Conservation (phyloP, 2,113 vertebrate species). For the Hassar affinis region DNA sequence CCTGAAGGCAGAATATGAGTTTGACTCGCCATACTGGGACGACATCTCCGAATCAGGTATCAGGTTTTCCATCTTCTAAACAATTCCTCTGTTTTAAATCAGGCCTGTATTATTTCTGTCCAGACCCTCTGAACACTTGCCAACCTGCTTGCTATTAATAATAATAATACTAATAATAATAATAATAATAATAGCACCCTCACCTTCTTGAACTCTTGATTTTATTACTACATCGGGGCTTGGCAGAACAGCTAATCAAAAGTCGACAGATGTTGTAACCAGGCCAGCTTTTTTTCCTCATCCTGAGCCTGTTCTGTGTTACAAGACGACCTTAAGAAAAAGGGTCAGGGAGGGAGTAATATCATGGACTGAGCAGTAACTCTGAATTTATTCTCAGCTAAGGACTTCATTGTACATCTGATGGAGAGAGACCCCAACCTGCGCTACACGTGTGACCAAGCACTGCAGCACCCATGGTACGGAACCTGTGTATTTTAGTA, state of each 20-base stretch:
- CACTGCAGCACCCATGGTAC: slow-evolving; percentile 95
- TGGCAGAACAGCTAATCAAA: background rate
- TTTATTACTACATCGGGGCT: background rate
- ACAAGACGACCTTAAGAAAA: background rate
- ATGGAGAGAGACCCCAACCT: slow-evolving; percentile 89
- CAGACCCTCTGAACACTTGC: slow-evolving; percentile 13
- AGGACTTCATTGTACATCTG: slow-evolving; percentile 93
- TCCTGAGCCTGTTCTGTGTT: background rate
- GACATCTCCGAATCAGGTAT: slow-evolving; percentile 97
- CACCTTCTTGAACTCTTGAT: background rate
- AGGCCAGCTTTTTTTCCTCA: background rate
- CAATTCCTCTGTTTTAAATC: background rate
- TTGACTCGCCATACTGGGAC: slow-evolving; percentile 98
- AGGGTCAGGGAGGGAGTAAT: background rate
- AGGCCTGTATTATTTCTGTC: background rate
- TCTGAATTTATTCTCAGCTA: slow-evolving; percentile 73
- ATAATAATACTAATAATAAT: slow-evolving; percentile 16
- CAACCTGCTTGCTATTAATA: slow-evolving; percentile 7
- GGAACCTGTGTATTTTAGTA: slow-evolving; percentile 20
- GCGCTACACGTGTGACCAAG: slow-evolving; percentile 93
- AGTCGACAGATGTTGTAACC: background rate
- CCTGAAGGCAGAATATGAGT: slow-evolving; percentile 92
- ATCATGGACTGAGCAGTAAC: background rate
- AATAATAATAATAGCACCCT: slow-evolving; percentile 22
- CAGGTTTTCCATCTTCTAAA: background rate